These are phyloP conservation scores for Drosophila monieri DNA, from an alignment of 2,888 invertebrate species.

Conservation along the genomic window DNA sequence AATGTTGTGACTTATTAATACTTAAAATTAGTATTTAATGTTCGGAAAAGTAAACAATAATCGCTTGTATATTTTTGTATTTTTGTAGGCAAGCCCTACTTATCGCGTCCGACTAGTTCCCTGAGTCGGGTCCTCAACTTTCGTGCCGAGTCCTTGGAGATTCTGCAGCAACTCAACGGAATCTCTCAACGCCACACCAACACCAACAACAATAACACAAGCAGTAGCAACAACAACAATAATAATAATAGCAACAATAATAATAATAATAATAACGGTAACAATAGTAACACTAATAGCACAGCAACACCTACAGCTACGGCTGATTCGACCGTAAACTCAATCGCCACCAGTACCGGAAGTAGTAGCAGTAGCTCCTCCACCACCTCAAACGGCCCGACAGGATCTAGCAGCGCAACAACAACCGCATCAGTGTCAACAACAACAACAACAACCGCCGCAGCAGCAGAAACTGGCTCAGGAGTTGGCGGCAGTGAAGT, in stretches of 20 bases:
- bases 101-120: slow-evolving; percentile 30
- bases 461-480: not conserved
- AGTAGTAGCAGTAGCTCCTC: slow-evolving; percentile 20
- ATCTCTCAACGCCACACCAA: slow-evolving; percentile 74
- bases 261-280: slow-evolving; percentile 9
- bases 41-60: no score
- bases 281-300: slow-evolving; percentile 2
- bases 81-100: slow-evolving; percentile 23
- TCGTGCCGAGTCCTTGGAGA: slow-evolving; percentile 69
- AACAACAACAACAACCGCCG: slow-evolving; percentile 15
- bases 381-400: slow-evolving; percentile 18
- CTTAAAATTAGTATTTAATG: no score
- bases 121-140: slow-evolving; percentile 23
- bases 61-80: not conserved
- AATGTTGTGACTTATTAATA: no score
- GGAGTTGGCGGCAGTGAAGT: not conserved
- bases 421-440: slow-evolving; percentile 5
- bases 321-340: slow-evolving; percentile 27
- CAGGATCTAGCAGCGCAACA: slow-evolving; percentile 8
- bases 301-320: not conserved
- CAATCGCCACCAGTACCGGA: slow-evolving; percentile 44
- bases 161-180: slow-evolving; percentile 72
- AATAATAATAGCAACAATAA: slow-evolving; percentile 4
- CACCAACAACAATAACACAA: slow-evolving; percentile 58
- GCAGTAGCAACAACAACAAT: slow-evolving; percentile 12